These are phyloP conservation scores for Oreohelix idahoensis DNA, from an alignment of 1,140 invertebrate species.

Conservation along the genomic window DNA sequence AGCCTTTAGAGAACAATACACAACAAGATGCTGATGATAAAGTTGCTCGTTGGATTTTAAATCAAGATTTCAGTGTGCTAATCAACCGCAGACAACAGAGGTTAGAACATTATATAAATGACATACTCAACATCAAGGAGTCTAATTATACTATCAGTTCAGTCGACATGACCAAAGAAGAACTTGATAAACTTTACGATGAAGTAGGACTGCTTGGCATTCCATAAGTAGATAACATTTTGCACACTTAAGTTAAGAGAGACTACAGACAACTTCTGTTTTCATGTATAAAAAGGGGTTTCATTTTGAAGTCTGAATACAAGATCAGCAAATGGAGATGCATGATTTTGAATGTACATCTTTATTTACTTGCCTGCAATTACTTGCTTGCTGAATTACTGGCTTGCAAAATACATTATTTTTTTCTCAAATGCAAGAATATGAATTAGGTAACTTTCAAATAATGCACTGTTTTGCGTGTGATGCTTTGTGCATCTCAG, in stretches of 20 bases:
- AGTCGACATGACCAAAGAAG: background rate
- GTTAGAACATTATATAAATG: background rate
- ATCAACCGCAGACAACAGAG: background rate
- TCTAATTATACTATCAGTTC: background rate
- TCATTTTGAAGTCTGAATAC: no score
- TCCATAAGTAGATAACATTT: background rate
- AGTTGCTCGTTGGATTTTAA: conserved; percentile 1
- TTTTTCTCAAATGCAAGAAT: no score
- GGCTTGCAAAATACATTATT: no score
- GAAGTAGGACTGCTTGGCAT: background rate
- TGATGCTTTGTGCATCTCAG: no score
- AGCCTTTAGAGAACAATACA: background rate
- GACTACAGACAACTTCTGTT: no score
- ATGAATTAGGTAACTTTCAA: no score
- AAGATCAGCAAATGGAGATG: no score
- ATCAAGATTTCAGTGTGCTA: background rate
- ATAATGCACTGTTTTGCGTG: no score
- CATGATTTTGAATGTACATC: no score
- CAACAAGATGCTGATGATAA: background rate
- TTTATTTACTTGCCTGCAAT: no score
- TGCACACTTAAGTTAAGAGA: background rate
- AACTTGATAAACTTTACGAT: background rate
- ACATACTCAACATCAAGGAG: background rate
- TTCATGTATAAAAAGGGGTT: no score
- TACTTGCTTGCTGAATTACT: no score